Conservation (phyloP, 2,888 invertebrate species). For the Trichogramma evanescens region DNA sequence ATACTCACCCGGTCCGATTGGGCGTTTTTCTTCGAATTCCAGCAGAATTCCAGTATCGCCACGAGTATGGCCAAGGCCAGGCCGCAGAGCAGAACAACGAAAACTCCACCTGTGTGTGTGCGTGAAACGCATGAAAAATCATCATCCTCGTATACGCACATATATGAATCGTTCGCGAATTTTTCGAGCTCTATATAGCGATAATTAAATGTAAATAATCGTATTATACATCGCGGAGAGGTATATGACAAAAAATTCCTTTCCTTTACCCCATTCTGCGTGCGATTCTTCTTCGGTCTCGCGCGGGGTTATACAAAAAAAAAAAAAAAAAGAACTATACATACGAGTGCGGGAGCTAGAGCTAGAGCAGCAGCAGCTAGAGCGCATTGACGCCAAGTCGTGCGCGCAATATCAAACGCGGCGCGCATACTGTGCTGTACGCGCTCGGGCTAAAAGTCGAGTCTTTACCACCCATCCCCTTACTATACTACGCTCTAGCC, state of each 20-base stretch:
- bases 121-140: constrained; percentile 25
- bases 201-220: no score
- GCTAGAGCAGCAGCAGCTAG: constrained; percentile 10
- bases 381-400: constrained; percentile 29
- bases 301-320: neutral
- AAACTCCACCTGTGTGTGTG: constrained; percentile 72
- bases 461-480: neutral
- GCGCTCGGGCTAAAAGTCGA: neutral
- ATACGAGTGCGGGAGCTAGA: neutral
- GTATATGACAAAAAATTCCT: neutral
- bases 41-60: constrained; percentile 89
- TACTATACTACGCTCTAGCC: neutral
- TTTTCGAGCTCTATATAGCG: no score
- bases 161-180: no score
- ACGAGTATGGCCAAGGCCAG: constrained; percentile 84
- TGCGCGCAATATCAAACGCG: constrained; percentile 29
- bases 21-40: constrained; percentile 85
- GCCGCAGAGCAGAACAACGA: constrained; percentile 91
- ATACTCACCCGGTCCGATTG: constrained; percentile 62
- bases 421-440: neutral
- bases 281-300: no score
- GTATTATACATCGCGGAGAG: no score
- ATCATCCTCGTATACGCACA: no score
- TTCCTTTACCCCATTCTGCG: no score
- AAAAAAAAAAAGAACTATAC: constrained; percentile 5